Evolutionary conservation across 1,140 invertebrate species (phyloP).

Genomic region (Philotrypesis tridentata): DNA sequence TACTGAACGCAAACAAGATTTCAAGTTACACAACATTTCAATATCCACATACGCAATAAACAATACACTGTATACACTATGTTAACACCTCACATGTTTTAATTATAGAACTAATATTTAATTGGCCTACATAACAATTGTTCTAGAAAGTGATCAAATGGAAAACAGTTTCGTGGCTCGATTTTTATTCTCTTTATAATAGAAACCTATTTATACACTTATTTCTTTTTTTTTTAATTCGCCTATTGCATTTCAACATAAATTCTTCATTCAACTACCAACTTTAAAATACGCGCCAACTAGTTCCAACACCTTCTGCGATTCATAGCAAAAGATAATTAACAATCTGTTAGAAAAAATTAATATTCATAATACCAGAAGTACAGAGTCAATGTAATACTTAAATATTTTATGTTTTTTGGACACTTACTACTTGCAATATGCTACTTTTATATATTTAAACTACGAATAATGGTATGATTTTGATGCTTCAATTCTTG

Average conservation of each 20-base stretch:
- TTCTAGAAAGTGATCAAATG: constrained; percentile 8
- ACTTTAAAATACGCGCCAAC: neutral
- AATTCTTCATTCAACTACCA: neutral
- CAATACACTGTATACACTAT: neutral
- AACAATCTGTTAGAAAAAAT: neutral
- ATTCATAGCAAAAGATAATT: neutral
- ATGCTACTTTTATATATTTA: constrained; percentile 10
- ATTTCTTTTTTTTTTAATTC: neutral
- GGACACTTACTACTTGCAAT: constrained; percentile 3
- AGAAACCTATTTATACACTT: constrained; percentile 5
- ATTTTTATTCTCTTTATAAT: neutral
- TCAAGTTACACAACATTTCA: neutral
- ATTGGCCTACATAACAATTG: constrained; percentile 4
- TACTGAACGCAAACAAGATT: neutral
- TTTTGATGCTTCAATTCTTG: neutral
- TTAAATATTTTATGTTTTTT: neutral
- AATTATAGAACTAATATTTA: neutral
- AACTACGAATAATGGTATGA: constrained; percentile 6
- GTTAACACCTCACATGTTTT: neutral
- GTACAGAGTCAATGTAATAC: neutral
- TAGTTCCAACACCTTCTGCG: no score
- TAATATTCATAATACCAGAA: neutral
- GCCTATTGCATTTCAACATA: neutral
- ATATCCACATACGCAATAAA: neutral
- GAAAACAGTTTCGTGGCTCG: constrained; percentile 18